Base-by-base conservation (phyloP, 2,888 invertebrate genomes). In the Drosophila greeni region DNA sequence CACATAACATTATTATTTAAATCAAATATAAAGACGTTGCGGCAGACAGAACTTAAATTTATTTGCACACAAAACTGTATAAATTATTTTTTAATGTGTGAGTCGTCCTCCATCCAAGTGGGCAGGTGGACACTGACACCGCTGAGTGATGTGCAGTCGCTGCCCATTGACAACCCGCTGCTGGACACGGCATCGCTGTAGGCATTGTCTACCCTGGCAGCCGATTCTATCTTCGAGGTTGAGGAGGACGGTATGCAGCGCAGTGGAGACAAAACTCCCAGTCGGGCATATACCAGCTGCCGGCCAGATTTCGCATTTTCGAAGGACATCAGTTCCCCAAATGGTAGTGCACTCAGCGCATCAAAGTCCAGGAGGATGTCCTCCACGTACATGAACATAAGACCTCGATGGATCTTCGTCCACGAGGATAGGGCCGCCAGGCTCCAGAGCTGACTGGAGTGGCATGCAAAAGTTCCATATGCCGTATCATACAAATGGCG, bases 371-470 rank as follows among this genome's bases (percentile, higher is more conserved):
- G 91, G 60, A 98, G 90, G n/a, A 97, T 96, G 91, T 99, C 98
- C 66, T 94, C 98, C 89, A 96, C 95, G 86, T 99, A 99, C 99
- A 99, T 99, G 90, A 96, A 97, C 33, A 99, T 93, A 16, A 99
- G 91, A 16, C 99, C 99, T 68, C 92, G 91, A 88, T 99, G 98
- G 42, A 99, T 95, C 91, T 98, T 98, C 0, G 91, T 88, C 99
- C 99, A 99, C 9, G 92, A 92, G 1, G 94, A 92, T 2, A 99
- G 96, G 3, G 94, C 97, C 87, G 97, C 97, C 55, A 99, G 95
- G 85, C 97, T 97, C 98, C 98, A 99, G 37, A 99, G 89, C 87
- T 98, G 98, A 89, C 98, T 98, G 1, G 99, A 99, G 90, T 99
- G 99, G 88, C 99, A 98, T 31, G 97, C 95, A 91, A 99, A 99